Evolutionary conservation across 2,888 invertebrate species (phyloP).

Genomic region (Helobdella robusta): DNA sequence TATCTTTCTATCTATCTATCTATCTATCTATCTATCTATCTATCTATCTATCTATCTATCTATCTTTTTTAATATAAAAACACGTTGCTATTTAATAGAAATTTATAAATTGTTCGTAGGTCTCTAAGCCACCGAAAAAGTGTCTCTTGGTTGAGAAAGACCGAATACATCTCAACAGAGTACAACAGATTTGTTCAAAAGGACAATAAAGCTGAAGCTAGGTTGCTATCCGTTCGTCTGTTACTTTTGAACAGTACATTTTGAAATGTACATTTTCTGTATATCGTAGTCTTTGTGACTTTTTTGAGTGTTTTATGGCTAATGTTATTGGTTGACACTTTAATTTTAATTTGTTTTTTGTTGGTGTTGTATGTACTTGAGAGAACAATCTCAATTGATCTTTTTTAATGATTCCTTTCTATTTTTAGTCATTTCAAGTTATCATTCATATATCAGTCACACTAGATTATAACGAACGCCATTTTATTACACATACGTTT

Average conservation of each 20-base stretch:
- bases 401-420: no score
- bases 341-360: background rate
- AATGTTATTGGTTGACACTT: background rate
- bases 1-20: background rate
- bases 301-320: background rate
- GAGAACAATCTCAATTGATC: no score
- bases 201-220: conserved; percentile 94
- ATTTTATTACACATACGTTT: background rate
- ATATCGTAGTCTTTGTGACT: background rate
- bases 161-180: conserved; percentile 97
- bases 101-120: conserved; percentile 41
- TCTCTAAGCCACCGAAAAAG: conserved; percentile 90
- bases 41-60: background rate
- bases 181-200: conserved; percentile 92
- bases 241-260: no score
- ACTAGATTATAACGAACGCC: background rate
- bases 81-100: background rate
- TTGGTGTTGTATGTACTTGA: no score
- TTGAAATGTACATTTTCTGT: no score
- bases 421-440: no score
- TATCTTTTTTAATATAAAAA: background rate
- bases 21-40: conserved; percentile 3
- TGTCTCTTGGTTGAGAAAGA: conserved; percentile 94
- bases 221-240: conserved; percentile 53
- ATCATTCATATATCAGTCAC: no score